phyloP scores from a whole-genome alignment of 2,797 vertebrate species.

The Sphaeramia orbicularis region DNA sequence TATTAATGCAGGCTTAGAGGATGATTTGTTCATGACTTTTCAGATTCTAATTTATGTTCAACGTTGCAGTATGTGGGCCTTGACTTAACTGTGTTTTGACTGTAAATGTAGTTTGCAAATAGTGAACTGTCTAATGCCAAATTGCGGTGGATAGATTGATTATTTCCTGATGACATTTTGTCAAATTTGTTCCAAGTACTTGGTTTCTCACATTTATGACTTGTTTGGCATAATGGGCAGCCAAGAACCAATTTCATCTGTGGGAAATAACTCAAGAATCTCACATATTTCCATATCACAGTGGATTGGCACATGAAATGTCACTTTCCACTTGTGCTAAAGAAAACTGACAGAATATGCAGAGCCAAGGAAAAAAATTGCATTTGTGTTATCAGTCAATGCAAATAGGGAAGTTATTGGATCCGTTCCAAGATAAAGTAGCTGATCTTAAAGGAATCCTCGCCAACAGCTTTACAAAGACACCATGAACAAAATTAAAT shows the following conservation, averaged over 20 bases:
- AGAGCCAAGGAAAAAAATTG: background rate
- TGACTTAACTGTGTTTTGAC: background rate
- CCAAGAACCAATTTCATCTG: background rate
- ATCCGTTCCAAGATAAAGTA: no score
- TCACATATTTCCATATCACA: constrained; percentile 6
- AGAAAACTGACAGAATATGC: background rate
- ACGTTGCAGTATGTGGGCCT: no score
- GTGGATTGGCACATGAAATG: constrained; percentile 2
- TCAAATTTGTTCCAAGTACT: no score
- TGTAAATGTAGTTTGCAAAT: no score
- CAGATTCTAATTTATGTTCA: no score
- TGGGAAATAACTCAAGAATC: background rate
- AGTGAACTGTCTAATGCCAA: background rate
- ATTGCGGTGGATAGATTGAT: background rate
- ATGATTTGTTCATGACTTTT: no score
- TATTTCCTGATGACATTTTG: no score
- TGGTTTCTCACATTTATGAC: background rate
- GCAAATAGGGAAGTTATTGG: no score
- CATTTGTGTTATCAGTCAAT: background rate
- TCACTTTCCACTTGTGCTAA: background rate
- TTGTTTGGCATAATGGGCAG: background rate
- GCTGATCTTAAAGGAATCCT: no score
- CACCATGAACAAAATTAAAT: no score
- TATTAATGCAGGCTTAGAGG: no score
- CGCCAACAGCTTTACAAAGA: no score